Conservation (phyloP, 2,797 vertebrate species). For the Onychomys arenicola region DNA sequence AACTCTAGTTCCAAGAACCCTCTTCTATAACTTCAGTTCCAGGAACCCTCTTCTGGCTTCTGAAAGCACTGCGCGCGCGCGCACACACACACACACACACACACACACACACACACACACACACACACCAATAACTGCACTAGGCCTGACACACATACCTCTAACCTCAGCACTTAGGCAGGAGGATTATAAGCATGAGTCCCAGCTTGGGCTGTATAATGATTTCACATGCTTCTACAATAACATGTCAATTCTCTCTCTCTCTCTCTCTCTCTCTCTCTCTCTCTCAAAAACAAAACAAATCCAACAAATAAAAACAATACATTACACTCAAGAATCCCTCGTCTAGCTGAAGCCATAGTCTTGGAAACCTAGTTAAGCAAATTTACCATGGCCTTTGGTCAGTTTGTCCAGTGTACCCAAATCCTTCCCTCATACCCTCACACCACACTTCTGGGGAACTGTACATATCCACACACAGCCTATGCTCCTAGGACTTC, state of each 20-base stretch:
- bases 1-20: background rate
- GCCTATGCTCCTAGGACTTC: background rate
- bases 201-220: background rate
- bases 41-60: background rate
- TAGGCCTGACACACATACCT: background rate
- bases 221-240: background rate
- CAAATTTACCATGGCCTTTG: background rate
- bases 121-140: background rate
- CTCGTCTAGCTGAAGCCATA: background rate
- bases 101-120: background rate
- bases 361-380: background rate
- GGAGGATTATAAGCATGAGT: background rate
- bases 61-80: background rate
- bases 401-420: background rate
- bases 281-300: too few species aligned
- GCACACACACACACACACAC: background rate
- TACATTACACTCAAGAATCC: background rate
- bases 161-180: background rate
- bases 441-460: background rate
- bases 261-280: too few species aligned
- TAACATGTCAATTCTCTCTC: background rate
- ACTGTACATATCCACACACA: background rate
- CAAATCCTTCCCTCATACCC: background rate
- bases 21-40: background rate
- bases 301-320: background rate